These are phyloP conservation scores for Drosophila pachea DNA, from an alignment of 1,140 invertebrate species.

Conservation along the genomic window DNA sequence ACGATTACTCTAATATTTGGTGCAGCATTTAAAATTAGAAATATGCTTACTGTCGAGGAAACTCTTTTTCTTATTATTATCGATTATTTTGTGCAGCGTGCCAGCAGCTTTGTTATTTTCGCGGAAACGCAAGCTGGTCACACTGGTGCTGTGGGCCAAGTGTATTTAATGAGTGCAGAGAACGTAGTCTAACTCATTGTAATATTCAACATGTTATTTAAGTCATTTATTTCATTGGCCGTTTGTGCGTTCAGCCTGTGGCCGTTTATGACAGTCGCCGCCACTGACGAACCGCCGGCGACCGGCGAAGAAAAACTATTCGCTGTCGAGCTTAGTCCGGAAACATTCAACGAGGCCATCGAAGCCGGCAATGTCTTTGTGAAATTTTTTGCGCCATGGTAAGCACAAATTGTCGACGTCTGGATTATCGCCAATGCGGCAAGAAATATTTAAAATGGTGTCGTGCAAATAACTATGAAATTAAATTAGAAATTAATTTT, in stretches of 20 bases:
- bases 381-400: constrained; percentile 90
- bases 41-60: too few species aligned
- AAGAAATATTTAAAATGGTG: background rate
- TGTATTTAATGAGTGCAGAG: constrained; percentile 22
- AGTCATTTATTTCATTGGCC: constrained; percentile 29
- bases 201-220: constrained; percentile 35
- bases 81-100: background rate
- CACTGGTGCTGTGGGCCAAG: constrained; percentile 6
- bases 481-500: background rate
- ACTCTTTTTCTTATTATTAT: background rate
- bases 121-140: background rate
- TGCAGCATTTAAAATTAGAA: too few species aligned
- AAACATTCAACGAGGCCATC: constrained; percentile 84
- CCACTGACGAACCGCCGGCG: constrained; percentile 24
- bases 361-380: constrained; percentile 84
- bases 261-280: constrained; percentile 5
- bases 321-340: constrained; percentile 72
- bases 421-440: background rate
- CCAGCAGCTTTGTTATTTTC: too few species aligned
- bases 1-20: background rate
- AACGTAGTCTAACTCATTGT: constrained; percentile 6
- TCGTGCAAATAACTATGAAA: background rate
- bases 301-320: constrained; percentile 54
- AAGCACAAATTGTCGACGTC: constrained; percentile 48
- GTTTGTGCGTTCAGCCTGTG: constrained; percentile 28